Percentiles rank a stretch among this genome's conserved stretches.
phyloP scores from a whole-genome alignment of 2,797 vertebrate species.

The Falco rusticolus region DNA sequence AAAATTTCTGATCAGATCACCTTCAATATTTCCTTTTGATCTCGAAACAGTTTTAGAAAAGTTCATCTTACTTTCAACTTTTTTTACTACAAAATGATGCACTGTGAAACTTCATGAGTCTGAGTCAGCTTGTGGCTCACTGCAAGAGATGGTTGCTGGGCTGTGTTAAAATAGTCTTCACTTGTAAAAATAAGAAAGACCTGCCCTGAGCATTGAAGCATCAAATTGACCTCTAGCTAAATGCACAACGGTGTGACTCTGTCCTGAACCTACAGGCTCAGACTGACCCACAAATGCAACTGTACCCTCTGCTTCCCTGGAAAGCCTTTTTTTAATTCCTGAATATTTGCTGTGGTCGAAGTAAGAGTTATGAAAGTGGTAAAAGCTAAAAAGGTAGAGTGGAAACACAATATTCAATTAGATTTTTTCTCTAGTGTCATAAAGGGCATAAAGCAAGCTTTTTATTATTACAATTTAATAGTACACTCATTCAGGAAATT shows the following conservation, averaged over 20 bases:
- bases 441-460: not conserved
- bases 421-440: not conserved
- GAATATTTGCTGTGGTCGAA: not conserved
- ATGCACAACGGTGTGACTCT: not conserved
- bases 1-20: not conserved
- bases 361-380: not conserved
- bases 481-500: not conserved
- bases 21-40: not conserved
- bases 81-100: not conserved
- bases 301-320: not conserved
- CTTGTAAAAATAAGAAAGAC: not conserved
- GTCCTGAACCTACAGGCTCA: not conserved
- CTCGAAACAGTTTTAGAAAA: not conserved
- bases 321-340: not conserved
- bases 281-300: not conserved
- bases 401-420: not conserved
- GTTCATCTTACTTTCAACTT: not conserved
- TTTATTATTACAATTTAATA: not conserved
- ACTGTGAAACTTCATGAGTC: not conserved
- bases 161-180: not conserved
- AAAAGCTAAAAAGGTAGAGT: not conserved
- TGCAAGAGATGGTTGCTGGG: not conserved
- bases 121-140: not conserved
- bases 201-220: not conserved
- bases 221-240: not conserved